Conservation (phyloP, 2,113 vertebrate species). For the Elephantulus edwardii region DNA sequence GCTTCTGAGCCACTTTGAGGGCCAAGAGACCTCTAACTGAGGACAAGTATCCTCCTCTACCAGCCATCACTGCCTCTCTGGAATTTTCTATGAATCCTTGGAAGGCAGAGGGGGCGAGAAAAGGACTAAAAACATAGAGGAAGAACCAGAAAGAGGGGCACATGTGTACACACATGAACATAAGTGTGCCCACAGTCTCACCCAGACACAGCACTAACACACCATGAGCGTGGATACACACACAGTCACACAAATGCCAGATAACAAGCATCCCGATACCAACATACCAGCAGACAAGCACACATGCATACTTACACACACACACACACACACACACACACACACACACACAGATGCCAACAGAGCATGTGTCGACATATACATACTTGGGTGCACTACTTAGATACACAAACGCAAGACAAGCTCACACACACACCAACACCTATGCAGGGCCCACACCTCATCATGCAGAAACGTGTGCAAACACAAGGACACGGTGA, state of each 20-base stretch:
- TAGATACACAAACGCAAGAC: too few species aligned
- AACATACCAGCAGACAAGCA: not conserved
- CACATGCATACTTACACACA: not conserved
- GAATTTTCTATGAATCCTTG: conserved; percentile 13
- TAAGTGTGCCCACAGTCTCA: not conserved
- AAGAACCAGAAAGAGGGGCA: not conserved
- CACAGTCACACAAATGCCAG: not conserved
- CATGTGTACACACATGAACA: not conserved
- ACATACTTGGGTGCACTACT: too few species aligned
- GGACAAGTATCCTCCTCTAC: not conserved
- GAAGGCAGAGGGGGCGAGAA: not conserved
- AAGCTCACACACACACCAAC: not conserved
- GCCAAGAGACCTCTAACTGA: conserved; percentile 60
- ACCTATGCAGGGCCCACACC: not conserved
- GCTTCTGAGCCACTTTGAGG: conserved; percentile 72
- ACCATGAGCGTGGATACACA: not conserved
- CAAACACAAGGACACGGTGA: not conserved
- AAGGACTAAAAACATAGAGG: not conserved
- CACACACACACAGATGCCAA: not conserved
- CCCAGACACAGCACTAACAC: not conserved
- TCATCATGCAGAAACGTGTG: not conserved
- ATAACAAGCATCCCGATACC: not conserved
- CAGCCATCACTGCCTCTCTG: not conserved
- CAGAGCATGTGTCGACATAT: too few species aligned
- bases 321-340: not conserved